These are phyloP conservation scores for Rhinoptilus africanus DNA, from an alignment of 2,113 vertebrate species.

Conservation along the genomic window DNA sequence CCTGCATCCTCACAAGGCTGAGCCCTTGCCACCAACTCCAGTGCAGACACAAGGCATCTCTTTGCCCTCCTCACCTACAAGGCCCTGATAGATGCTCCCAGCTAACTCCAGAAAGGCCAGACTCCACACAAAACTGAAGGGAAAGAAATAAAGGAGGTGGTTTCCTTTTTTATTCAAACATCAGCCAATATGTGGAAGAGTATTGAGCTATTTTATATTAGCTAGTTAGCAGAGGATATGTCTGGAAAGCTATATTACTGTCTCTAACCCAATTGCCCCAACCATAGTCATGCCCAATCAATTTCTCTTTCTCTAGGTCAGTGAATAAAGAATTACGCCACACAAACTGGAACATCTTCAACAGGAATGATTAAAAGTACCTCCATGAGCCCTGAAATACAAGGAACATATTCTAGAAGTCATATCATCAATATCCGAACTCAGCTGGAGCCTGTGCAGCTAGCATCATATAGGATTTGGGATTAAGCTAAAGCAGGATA, in stretches of 20 bases:
- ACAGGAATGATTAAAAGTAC: neutral
- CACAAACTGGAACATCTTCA: neutral
- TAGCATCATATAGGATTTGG: neutral
- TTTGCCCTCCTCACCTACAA: neutral
- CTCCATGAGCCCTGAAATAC: neutral
- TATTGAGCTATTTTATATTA: neutral
- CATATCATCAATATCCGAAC: accelerated
- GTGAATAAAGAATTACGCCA: neutral
- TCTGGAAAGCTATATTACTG: accelerated
- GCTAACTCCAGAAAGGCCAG: neutral
- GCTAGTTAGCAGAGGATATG: neutral
- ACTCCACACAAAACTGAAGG: neutral
- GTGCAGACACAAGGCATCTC: neutral
- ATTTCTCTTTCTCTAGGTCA: neutral
- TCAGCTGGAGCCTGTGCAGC: neutral
- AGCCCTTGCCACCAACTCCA: neutral
- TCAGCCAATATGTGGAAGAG: neutral
- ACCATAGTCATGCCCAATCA: too few species aligned
- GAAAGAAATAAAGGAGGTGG: neutral
- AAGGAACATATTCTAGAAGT: neutral
- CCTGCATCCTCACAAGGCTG: neutral
- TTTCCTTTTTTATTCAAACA: neutral
- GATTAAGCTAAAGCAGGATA: neutral
- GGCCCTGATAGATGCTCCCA: neutral
- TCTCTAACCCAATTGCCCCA: neutral